These are phyloP conservation scores for Acronicta alni DNA, from an alignment of 2,888 invertebrate species.

Conservation along the genomic window DNA sequence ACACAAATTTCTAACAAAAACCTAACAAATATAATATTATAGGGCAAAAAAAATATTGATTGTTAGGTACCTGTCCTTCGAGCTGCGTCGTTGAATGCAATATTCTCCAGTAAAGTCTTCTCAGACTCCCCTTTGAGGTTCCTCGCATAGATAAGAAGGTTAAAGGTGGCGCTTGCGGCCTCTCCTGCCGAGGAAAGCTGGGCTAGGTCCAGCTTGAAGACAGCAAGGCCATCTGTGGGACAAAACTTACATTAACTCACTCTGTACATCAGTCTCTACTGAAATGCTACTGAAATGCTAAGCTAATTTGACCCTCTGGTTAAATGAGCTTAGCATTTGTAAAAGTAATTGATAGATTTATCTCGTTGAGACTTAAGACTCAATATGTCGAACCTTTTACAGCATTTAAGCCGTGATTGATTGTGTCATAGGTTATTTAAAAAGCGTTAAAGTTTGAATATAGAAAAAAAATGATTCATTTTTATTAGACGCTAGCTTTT, in stretches of 20 bases:
- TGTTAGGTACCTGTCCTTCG: slow-evolving; percentile 92
- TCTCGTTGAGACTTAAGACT: neutral
- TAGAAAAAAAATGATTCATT: no score
- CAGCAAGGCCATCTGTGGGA: slow-evolving; percentile 78
- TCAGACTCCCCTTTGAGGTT: slow-evolving; percentile 96
- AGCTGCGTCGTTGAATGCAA: slow-evolving; percentile 96
- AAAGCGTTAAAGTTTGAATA: neutral
- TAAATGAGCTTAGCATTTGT: neutral
- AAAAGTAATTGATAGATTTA: neutral
- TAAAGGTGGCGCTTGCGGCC: slow-evolving; percentile 89
- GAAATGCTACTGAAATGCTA: no score
- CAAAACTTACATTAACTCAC: neutral
- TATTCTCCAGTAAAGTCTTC: slow-evolving; percentile 94
- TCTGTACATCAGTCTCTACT: neutral
- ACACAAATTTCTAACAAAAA: no score
- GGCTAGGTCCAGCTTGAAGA: slow-evolving; percentile 88
- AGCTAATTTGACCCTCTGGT: no score
- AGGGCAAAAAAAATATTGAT: no score
- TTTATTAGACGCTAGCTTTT: no score
- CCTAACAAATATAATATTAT: no score
- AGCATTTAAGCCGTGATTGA: neutral
- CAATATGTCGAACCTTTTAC: neutral
- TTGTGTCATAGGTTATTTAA: neutral
- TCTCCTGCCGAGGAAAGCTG: slow-evolving; percentile 89
- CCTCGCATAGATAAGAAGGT: slow-evolving; percentile 94